Conservation (phyloP, 2,797 vertebrate species). For the Characodon lateralis region DNA sequence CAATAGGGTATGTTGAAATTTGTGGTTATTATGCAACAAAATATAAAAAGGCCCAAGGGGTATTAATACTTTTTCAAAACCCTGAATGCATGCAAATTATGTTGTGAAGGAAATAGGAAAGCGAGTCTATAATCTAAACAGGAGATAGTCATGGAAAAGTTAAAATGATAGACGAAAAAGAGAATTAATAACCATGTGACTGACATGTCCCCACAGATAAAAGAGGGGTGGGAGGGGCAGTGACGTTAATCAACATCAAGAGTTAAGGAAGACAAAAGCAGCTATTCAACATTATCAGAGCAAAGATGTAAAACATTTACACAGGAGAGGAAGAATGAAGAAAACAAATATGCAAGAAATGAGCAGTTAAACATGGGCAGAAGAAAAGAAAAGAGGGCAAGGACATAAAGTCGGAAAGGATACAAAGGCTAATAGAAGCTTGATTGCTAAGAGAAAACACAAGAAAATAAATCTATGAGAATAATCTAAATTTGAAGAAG, state of each 20-base stretch:
- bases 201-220: conserved; percentile 16
- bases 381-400: not conserved
- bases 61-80: not conserved
- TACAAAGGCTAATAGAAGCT: not conserved
- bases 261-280: conserved; percentile 3
- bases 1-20: not conserved
- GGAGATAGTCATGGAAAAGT: not conserved
- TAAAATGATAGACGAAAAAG: not conserved
- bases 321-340: not conserved
- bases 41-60: not conserved
- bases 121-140: not conserved
- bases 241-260: conserved; percentile 15
- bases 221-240: not conserved
- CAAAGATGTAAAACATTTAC: conserved; percentile 12
- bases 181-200: conserved; percentile 17
- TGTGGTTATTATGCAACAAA: not conserved
- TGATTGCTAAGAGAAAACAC: not conserved
- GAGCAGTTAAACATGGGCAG: not conserved
- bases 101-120: not conserved
- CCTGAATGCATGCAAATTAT: not conserved
- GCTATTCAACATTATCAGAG: conserved; percentile 31
- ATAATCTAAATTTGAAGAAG: not conserved
- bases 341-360: no score
- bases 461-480: not conserved
- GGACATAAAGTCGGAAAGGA: not conserved